Conservation (phyloP, 2,888 invertebrate genomes). For the Caenorhabditis sp. region DNA sequence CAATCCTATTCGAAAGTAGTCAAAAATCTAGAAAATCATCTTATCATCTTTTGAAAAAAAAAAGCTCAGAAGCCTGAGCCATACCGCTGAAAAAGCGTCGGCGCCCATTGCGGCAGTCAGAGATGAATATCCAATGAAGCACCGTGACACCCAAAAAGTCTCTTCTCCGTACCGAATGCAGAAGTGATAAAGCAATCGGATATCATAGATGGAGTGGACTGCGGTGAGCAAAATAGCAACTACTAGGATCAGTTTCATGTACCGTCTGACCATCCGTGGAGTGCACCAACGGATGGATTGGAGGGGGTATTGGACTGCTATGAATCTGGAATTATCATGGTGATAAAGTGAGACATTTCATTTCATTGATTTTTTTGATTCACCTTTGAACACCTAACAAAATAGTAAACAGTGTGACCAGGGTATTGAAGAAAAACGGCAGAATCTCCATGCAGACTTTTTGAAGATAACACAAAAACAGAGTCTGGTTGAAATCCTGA, state of each 20-base stretch:
- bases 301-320: constrained; percentile 75
- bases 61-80: background rate
- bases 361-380: too few species aligned
- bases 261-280: constrained; percentile 62
- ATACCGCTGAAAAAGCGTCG: constrained; percentile 63
- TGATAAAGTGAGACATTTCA: too few species aligned
- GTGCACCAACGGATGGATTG: constrained; percentile 71
- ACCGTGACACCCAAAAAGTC: constrained; percentile 70
- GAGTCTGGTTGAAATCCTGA: constrained; percentile 67
- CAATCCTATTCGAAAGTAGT: constrained; percentile 68
- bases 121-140: constrained; percentile 71
- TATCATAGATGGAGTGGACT: constrained; percentile 68
- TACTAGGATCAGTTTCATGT: constrained; percentile 65
- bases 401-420: constrained; percentile 74
- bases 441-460: constrained; percentile 76
- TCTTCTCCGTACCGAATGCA: constrained; percentile 65
- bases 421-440: constrained; percentile 76
- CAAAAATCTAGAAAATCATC: constrained; percentile 66
- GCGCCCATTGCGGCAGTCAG: constrained; percentile 66
- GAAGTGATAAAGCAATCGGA: constrained; percentile 71
- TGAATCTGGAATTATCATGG: constrained; percentile 62
- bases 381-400: constrained; percentile 72
- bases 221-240: constrained; percentile 62
- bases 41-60: too few species aligned
- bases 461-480: constrained; percentile 70